Evolutionary conservation across 2,113 vertebrate species (phyloP).

Genomic region (Cynopterus brachyotis): DNA sequence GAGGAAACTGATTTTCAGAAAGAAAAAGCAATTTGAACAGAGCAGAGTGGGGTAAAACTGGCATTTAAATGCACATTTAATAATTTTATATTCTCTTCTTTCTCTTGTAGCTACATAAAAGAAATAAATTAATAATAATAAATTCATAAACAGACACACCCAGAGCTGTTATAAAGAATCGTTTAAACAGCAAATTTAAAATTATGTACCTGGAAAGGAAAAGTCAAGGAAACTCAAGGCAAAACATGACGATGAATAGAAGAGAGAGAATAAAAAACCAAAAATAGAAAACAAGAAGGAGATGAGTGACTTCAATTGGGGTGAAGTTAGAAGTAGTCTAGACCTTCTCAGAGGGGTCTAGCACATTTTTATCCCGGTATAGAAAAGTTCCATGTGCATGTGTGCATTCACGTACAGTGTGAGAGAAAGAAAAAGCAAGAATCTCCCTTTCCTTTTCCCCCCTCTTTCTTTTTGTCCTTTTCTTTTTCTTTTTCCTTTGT

Average conservation of each 20-base stretch:
- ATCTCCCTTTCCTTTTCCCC: neutral
- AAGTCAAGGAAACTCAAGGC: neutral
- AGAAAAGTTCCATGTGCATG: neutral
- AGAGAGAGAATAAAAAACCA: neutral
- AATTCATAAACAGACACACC: neutral
- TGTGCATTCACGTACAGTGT: neutral
- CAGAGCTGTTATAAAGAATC: neutral
- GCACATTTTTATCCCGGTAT: neutral
- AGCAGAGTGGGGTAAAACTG: neutral
- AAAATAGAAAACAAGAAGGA: neutral
- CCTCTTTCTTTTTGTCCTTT: rapidly evolving
- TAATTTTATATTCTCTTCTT: neutral
- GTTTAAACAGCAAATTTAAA: neutral
- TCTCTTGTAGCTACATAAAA: neutral
- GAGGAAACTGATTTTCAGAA: neutral
- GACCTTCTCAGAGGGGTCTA: neutral
- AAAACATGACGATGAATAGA: neutral
- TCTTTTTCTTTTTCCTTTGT: neutral
- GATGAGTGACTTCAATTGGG: neutral
- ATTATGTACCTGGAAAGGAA: neutral
- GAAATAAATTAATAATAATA: neutral
- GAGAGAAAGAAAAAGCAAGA: neutral
- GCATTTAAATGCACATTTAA: neutral
- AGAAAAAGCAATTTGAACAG: neutral
- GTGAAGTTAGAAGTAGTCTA: neutral